phyloP scores from a whole-genome alignment of 2,888 invertebrate species.

The Drosophila sordidapex region DNA sequence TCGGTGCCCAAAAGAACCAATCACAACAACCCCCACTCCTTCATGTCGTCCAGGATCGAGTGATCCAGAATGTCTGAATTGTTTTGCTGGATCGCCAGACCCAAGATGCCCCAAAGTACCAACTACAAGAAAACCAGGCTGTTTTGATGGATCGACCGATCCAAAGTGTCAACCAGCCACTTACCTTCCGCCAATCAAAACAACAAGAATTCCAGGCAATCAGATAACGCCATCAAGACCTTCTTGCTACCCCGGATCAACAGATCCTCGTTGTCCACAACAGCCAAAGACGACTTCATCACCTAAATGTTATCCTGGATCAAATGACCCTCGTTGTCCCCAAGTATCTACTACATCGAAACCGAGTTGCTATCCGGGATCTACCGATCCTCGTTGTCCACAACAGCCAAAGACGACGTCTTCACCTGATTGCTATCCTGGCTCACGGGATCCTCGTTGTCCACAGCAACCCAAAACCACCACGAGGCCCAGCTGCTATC shows the following conservation, averaged over 20 bases:
- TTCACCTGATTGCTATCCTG: not conserved
- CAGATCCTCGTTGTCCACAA: conserved; percentile 6
- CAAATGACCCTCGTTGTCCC: not conserved
- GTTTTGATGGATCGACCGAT: conserved; percentile 84
- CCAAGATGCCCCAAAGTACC: conserved; percentile 47
- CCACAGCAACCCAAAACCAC: not conserved
- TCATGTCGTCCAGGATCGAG: conserved; percentile 25
- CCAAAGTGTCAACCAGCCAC: conserved; percentile 55
- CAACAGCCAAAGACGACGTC: not conserved
- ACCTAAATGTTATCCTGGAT: not conserved
- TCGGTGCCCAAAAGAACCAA: conserved; percentile 54
- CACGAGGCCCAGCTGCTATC: not conserved
- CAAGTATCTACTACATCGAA: not conserved
- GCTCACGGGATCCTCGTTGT: not conserved
- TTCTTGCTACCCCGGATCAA: conserved; percentile 19
- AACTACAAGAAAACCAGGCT: conserved; percentile 52
- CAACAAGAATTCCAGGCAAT: conserved; percentile 30
- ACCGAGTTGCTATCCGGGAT: not conserved
- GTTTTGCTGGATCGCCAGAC: conserved; percentile 82
- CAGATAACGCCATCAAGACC: conserved; percentile 28
- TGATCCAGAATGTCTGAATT: conserved; percentile 59
- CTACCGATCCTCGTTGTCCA: not conserved
- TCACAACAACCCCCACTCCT: conserved; percentile 1
- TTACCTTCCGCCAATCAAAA: conserved; percentile 27
- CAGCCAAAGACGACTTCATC: not conserved